phyloP scores from a whole-genome alignment of 2,888 invertebrate species.

The Craniophora ligustri region DNA sequence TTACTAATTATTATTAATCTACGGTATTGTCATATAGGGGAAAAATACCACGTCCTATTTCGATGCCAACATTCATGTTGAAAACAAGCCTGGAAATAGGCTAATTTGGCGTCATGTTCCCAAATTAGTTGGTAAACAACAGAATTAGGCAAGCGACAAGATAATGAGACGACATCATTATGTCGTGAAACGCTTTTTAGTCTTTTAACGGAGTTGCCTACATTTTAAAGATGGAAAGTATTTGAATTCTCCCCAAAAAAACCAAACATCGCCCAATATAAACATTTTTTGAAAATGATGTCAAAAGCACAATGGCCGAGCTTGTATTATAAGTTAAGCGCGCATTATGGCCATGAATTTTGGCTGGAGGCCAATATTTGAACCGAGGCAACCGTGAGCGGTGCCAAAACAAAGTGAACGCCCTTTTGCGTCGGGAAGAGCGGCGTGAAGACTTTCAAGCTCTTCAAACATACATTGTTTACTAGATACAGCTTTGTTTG shows the following conservation, averaged over 20 bases:
- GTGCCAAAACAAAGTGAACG: conserved; percentile 72
- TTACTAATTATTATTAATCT: too few species aligned
- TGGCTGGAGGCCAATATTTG: conserved; percentile 73
- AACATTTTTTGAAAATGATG: conserved; percentile 41
- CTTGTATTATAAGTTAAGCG: conserved; percentile 64
- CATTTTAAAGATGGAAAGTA: background rate
- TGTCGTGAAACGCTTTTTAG: too few species aligned
- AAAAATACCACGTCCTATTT: too few species aligned
- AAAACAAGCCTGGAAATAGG: too few species aligned
- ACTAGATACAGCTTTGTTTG: conserved; percentile 46
- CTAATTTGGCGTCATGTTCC: too few species aligned
- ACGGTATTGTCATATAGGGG: too few species aligned
- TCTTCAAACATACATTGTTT: conserved; percentile 57
- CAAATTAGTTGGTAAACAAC: too few species aligned
- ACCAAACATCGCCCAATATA: background rate
- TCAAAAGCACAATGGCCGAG: conserved; percentile 53
- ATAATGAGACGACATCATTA: too few species aligned
- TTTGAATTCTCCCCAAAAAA: background rate
- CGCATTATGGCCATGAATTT: conserved; percentile 62
- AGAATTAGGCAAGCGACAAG: too few species aligned
- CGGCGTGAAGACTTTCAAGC: conserved; percentile 66
- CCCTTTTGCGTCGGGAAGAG: conserved; percentile 69
- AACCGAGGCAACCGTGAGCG: conserved; percentile 66
- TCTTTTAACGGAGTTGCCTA: too few species aligned
- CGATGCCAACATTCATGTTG: too few species aligned